Percentiles rank a stretch among this genome's conserved stretches.
Conservation (phyloP, 2,888 invertebrate genomes). For the Leucophora obtusa region DNA sequence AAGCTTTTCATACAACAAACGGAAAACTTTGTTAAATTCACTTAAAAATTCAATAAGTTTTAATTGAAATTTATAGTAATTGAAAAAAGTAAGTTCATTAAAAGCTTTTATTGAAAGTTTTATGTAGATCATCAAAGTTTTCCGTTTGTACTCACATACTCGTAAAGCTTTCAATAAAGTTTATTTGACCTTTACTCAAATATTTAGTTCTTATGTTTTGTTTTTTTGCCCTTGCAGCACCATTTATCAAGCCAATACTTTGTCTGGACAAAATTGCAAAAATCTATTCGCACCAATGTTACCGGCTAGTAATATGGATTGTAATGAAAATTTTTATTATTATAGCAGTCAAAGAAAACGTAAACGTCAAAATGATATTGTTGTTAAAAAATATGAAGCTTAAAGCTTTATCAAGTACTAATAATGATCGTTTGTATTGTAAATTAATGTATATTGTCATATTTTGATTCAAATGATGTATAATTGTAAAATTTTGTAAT, state of each 20-base stretch:
- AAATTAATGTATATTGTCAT: neutral
- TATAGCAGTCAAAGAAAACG: constrained; percentile 68
- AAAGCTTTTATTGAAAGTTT: constrained; percentile 46
- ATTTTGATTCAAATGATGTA: neutral
- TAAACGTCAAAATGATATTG: constrained; percentile 70
- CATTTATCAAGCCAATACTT: constrained; percentile 64
- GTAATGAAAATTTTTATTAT: constrained; percentile 66
- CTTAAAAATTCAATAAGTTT: constrained; percentile 20
- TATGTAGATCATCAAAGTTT: constrained; percentile 59
- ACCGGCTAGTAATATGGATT: constrained; percentile 47
- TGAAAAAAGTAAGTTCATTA: constrained; percentile 13
- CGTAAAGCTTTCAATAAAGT: constrained; percentile 64
- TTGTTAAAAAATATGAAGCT: constrained; percentile 71
- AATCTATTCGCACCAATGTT: constrained; percentile 57
- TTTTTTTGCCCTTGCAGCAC: constrained; percentile 54
- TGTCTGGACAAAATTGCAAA: constrained; percentile 53
- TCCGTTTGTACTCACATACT: constrained; percentile 50
- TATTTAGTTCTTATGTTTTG: neutral
- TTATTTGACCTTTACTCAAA: neutral
- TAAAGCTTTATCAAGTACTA: constrained; percentile 20
- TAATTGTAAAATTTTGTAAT: neutral
- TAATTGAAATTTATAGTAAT: no score
- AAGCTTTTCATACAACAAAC: constrained; percentile 46
- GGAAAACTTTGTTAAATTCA: constrained; percentile 55
- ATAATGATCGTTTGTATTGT: neutral